A percentile compares a stretch with the other conserved stretches of the same genome.
Conservation (phyloP, 2,113 vertebrate genomes). For the Holacanthus passer region DNA sequence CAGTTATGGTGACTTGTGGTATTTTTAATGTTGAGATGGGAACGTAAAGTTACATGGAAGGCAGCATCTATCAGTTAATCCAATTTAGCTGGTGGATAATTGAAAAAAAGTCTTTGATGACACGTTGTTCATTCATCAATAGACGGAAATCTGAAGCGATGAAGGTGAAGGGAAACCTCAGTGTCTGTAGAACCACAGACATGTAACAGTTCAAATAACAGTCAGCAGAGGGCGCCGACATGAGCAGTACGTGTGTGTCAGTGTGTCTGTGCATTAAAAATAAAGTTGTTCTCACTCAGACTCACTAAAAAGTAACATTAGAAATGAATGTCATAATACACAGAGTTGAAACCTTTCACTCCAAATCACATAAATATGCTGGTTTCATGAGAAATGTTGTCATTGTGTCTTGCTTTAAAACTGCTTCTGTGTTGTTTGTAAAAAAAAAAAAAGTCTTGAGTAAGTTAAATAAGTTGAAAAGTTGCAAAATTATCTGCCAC, state of each 20-base stretch:
- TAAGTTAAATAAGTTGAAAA: constrained; percentile 13
- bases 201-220: constrained; percentile 67
- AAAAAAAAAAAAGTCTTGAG: neutral
- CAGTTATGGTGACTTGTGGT: neutral
- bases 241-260: constrained; percentile 11
- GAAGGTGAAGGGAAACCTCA: constrained; percentile 47
- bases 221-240: constrained; percentile 69
- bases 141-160: constrained; percentile 24
- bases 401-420: constrained; percentile 19
- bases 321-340: neutral
- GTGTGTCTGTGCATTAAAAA: constrained; percentile 33
- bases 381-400: constrained; percentile 48
- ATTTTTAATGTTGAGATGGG: neutral
- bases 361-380: constrained; percentile 43
- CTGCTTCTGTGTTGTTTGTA: constrained; percentile 13
- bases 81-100: neutral
- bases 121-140: neutral
- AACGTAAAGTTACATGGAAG: neutral
- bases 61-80: neutral
- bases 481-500: neutral
- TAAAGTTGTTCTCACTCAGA: neutral
- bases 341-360: constrained; percentile 9
- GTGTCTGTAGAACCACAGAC: constrained; percentile 1
- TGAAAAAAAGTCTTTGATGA: neutral
- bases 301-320: constrained; percentile 2